Base-by-base conservation (phyloP, 2,797 vertebrate genomes). In the Centroberyx gerrardi region DNA sequence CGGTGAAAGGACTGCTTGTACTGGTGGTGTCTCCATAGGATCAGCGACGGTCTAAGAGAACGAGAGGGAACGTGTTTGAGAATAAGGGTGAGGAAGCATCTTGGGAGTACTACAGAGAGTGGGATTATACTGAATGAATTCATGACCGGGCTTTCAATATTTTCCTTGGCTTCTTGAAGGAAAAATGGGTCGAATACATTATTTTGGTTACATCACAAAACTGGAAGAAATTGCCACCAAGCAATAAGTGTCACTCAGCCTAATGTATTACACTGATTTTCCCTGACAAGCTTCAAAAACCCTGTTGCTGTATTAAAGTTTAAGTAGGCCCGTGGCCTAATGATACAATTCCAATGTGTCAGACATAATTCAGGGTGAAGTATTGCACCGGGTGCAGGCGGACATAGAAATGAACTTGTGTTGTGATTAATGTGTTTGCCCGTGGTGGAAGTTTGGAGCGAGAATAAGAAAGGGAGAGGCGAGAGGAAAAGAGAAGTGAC, bases 341-440 rank as follows among this genome's bases (percentile, higher is more conserved):
- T 66, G 68, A 62, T 78, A 74, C 64, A 83, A 76, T 83, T 74
- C 58, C 52, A 73, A n/a, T n/a, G 42, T 72, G 65, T 71, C 69
- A 80, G 60, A 70, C 51, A 82, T 82, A 69, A 72, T 84, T 87
- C 63, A 55, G 62, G 53, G 63, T 74, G 77, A 86, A 38, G 31
- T 64, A 80, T 84, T 82, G 64, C 68, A 49, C 63, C 31, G 18
- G 68, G 84, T 72, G 70, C n/a, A 22, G 46, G 48, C 56, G 79
- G 64, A 69, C 18, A 36, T 46, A 64, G 63, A 79, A 84, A 88
- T 76, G 48, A 67, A 63, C 66, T 64, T 33, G 74, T 56, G 27
- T 46, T 79, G 65, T 84, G 72, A 85, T 85, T 70, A 81, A 82
- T 82, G 75, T 84, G 40, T 74, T 76, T 52, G 46, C 68, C 64